Conservation (phyloP, 2,888 invertebrate species). For the Anaspis maculata region DNA sequence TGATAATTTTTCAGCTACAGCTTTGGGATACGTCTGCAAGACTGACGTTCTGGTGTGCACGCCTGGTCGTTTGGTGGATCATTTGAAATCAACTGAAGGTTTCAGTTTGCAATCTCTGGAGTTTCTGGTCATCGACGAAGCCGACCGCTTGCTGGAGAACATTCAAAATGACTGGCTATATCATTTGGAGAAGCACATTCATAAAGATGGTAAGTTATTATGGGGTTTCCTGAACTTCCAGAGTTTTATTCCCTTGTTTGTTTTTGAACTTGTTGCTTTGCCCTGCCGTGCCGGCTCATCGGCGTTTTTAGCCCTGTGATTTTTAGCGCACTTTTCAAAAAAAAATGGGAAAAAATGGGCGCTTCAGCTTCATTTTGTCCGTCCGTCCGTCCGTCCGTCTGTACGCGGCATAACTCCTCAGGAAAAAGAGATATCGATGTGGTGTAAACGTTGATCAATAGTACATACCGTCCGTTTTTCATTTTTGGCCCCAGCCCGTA, state of each 20-base stretch:
- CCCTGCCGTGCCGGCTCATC: not conserved
- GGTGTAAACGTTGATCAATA: too few relatives aligned
- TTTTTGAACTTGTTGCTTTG: too few relatives aligned
- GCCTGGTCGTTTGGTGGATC: constrained; percentile 87
- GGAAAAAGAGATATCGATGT: too few relatives aligned
- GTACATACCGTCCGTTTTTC: too few relatives aligned
- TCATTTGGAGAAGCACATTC: constrained; percentile 65
- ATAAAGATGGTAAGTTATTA: constrained; percentile 26
- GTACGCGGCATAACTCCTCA: too few relatives aligned
- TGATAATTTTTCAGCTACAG: constrained; percentile 41
- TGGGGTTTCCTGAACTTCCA: too few relatives aligned
- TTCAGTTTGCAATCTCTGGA: constrained; percentile 63
- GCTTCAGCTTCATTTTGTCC: too few relatives aligned
- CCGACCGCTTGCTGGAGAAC: constrained; percentile 89
- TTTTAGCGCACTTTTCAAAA: constrained; percentile 2
- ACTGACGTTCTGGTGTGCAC: constrained; percentile 88
- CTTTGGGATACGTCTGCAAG: constrained; percentile 50
- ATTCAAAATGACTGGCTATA: constrained; percentile 87
- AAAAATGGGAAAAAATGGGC: too few relatives aligned
- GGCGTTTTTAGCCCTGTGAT: too few relatives aligned
- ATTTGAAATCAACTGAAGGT: constrained; percentile 75
- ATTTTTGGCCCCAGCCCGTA: too few relatives aligned
- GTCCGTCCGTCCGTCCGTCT: too few relatives aligned
- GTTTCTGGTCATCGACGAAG: constrained; percentile 92
- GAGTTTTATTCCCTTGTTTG: too few relatives aligned